Evolutionary conservation across 2,797 vertebrate species (phyloP).

Genomic region (Liasis olivaceus): DNA sequence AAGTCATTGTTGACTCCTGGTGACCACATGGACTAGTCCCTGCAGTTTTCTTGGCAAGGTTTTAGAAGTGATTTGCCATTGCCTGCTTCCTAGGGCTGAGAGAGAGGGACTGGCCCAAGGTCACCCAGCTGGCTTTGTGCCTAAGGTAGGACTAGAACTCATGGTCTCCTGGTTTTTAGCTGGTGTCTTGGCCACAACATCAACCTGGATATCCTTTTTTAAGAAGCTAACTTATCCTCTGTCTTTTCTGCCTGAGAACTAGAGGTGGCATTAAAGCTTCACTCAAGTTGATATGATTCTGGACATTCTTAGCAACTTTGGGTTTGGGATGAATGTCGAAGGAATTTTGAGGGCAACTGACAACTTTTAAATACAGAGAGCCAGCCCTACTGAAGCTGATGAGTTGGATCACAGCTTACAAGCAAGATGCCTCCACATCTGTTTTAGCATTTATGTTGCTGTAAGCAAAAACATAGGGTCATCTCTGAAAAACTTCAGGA

Average conservation of each 20-base stretch:
- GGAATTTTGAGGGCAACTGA: neutral
- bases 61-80: neutral
- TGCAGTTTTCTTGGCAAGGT: too few relatives aligned
- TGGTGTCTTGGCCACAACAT: neutral
- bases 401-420: neutral
- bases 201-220: neutral
- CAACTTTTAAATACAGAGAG: neutral
- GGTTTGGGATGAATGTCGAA: neutral
- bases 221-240: neutral
- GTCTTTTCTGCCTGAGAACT: neutral
- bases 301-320: neutral
- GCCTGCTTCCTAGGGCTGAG: neutral
- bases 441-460: neutral
- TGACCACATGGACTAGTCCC: neutral
- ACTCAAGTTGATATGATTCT: neutral
- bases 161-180: neutral
- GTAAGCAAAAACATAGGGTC: neutral
- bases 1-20: neutral
- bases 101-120: neutral
- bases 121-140: neutral
- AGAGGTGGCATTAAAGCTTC: neutral
- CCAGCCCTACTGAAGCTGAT: neutral
- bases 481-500: too few relatives aligned
- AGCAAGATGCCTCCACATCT: neutral
- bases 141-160: neutral